Evolutionary conservation across 2,113 vertebrate species (phyloP).

Genomic region (Nerophis lumbriciformis): DNA sequence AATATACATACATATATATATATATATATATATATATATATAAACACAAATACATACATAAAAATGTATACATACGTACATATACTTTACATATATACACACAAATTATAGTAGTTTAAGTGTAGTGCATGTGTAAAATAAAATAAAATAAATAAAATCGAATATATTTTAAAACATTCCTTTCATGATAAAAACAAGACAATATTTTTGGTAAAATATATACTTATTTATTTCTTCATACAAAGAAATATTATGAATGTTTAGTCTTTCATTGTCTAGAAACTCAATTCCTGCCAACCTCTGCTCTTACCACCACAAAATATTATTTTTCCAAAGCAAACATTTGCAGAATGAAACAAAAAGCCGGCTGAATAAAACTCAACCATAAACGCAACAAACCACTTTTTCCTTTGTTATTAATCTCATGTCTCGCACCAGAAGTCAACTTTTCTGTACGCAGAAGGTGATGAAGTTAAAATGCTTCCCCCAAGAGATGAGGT

Average conservation of each 20-base stretch:
- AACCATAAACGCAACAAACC: constrained; percentile 73
- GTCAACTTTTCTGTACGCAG: constrained; percentile 15
- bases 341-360: neutral
- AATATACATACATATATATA: too few relatives aligned
- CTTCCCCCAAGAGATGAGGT: constrained; percentile 13
- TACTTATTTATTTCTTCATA: constrained; percentile 92
- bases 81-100: too few relatives aligned
- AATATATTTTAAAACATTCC: too few relatives aligned
- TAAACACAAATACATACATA: too few relatives aligned
- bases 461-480: constrained; percentile 53
- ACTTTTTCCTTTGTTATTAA: constrained; percentile 20
- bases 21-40: too few relatives aligned
- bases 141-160: too few relatives aligned
- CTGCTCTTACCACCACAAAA: constrained; percentile 70
- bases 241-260: constrained; percentile 97
- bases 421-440: neutral
- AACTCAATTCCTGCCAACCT: constrained; percentile 67
- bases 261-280: constrained; percentile 93
- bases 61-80: too few relatives aligned
- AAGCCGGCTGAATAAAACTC: constrained; percentile 88
- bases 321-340: neutral
- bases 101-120: too few relatives aligned
- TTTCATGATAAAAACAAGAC: neutral
- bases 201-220: constrained; percentile 89
- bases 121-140: too few relatives aligned